phyloP scores from a whole-genome alignment of 2,888 invertebrate species.

The Acanthosepion lycidas region DNA sequence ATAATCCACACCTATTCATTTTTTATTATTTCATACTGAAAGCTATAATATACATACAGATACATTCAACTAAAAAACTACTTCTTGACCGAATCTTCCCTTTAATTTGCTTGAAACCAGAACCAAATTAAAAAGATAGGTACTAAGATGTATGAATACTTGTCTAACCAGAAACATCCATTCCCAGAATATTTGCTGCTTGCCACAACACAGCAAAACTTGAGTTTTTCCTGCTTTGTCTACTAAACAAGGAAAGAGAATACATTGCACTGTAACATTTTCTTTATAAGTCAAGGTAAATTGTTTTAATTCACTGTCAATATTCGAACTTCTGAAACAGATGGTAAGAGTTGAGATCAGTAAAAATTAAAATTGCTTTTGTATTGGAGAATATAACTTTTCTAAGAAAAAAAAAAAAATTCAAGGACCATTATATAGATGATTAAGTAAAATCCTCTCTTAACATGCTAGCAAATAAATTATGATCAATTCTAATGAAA shows the following conservation, averaged over 20 bases:
- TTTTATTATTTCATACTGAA: background rate
- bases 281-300: background rate
- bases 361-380: background rate
- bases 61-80: constrained; percentile 2
- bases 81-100: background rate
- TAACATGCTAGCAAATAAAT: background rate
- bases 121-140: background rate
- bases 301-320: background rate
- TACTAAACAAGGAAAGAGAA: background rate
- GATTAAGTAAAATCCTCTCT: background rate
- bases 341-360: background rate
- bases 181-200: background rate
- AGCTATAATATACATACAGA: constrained; percentile 42
- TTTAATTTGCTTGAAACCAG: background rate
- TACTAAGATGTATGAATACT: background rate
- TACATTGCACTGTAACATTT: background rate
- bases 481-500: no score
- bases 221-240: background rate
- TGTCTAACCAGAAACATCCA: background rate
- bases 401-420: background rate
- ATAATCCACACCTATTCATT: background rate
- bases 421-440: background rate
- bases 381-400: background rate
- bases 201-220: background rate
- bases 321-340: background rate